Evolutionary conservation across 2,113 vertebrate genomes (phyloP).

Genomic region (Forbesichthys agassizii): DNA sequence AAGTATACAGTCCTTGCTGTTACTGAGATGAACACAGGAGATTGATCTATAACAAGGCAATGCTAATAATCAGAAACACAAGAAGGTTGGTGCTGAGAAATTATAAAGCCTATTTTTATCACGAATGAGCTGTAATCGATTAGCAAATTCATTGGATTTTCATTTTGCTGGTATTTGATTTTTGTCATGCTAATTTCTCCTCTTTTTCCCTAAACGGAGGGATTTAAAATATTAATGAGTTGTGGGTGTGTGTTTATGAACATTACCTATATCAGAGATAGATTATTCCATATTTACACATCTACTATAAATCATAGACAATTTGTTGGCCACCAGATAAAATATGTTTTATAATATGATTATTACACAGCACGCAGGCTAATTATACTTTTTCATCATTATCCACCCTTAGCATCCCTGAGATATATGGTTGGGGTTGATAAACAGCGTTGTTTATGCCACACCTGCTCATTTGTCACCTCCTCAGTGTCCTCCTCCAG

Average conservation of each 20-base stretch:
- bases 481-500: not conserved
- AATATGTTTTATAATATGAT: not conserved
- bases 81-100: too few relatives aligned
- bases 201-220: too few relatives aligned
- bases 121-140: too few relatives aligned
- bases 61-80: too few relatives aligned
- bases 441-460: not conserved
- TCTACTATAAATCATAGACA: not conserved
- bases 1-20: too few relatives aligned
- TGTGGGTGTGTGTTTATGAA: not conserved
- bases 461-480: constrained; percentile 12
- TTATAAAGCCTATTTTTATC: too few relatives aligned
- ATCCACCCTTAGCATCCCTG: not conserved
- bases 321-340: not conserved
- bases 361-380: not conserved
- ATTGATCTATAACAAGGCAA: too few relatives aligned
- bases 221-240: not conserved
- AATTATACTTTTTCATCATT: constrained; percentile 15
- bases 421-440: not conserved
- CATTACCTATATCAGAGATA: not conserved
- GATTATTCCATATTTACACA: not conserved
- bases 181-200: too few relatives aligned
- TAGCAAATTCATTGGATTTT: too few relatives aligned
- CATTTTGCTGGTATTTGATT: too few relatives aligned
- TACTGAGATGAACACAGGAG: too few relatives aligned